Evolutionary conservation across 1,140 invertebrate species (phyloP), one percentile per base, ranked within the genome.

Genomic region (Drosophila kohkoa): DNA sequence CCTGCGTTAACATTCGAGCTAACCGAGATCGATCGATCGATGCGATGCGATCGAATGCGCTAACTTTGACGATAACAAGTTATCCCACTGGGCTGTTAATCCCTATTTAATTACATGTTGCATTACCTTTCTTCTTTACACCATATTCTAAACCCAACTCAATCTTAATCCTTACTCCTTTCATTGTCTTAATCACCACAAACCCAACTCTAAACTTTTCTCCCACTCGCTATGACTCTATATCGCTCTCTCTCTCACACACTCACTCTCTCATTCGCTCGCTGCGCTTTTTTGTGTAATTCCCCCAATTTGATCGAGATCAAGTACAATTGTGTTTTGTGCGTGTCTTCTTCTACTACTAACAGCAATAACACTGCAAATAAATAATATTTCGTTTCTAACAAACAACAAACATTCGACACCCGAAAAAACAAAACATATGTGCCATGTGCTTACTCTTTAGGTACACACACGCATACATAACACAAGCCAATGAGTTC

Each of bases 381-480:
- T 16, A 55, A 62, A 41, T 64, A 64, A 60, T 68, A 25, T 83
- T 71, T 76, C 55, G 86, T 89, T 66, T 82, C 67, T 91, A 90
- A 91, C 76, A 52, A 72, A 65, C 43, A 70, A 81, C 30, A 73
- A 77, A 59, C 46, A 57, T 71, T 54, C 59, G 28, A 76, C 41
- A 43, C 48, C 25, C 63, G 72, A 59, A 52, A 67, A 54, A 66
- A 60, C 43, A 62, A 28, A 66, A 54, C 49, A 59, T 43, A 65
- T 35, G 7, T 13, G 69, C 58, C 43, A 70, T 73, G 78, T 70
- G 62, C 72, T 67, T 79, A 67, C 83, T 80, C 71, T 82, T 68
- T 91, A 92, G 91, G 91, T 92, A 92, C 82, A 92, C 91, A 85
- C 90, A 92, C 73, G 91, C 88, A 79, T 92, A 92, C 91, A 92